phyloP scores from a whole-genome alignment of 2,113 vertebrate species.

The Larimichthys crocea region DNA sequence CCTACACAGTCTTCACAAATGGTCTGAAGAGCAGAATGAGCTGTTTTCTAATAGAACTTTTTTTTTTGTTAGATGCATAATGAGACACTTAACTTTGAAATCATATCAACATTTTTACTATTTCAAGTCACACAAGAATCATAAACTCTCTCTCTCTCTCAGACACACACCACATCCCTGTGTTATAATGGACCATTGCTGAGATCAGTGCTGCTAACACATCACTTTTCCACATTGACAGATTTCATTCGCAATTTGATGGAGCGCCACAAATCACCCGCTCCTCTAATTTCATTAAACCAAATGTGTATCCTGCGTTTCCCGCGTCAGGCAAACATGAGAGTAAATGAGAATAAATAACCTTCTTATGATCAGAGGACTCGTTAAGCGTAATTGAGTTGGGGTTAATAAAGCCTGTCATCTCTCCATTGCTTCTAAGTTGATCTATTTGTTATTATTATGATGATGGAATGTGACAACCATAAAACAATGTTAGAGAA shows the following conservation, averaged over 20 bases:
- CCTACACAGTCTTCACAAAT: too few species aligned
- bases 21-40: too few species aligned
- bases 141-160: too few species aligned
- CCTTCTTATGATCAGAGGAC: conserved; percentile 71
- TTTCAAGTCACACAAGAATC: too few species aligned
- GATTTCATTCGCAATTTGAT: conserved; percentile 60
- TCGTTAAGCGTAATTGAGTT: conserved; percentile 80
- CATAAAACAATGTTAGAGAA: conserved; percentile 44
- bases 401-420: conserved; percentile 79
- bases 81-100: too few species aligned
- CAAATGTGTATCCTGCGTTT: conserved; percentile 74
- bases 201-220: conserved; percentile 51
- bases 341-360: conserved; percentile 71
- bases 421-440: conserved; percentile 69
- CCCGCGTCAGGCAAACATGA: conserved; percentile 40
- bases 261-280: conserved; percentile 64
- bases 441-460: conserved; percentile 78
- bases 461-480: conserved; percentile 75
- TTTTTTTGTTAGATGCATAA: too few species aligned
- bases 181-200: conserved; percentile 34
- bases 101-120: too few species aligned
- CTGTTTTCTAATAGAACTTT: too few species aligned
- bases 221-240: conserved; percentile 56
- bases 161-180: neutral
- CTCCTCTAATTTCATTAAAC: conserved; percentile 79